Base-by-base conservation (phyloP, 1,140 invertebrate species). In the Drosophila dunni region DNA sequence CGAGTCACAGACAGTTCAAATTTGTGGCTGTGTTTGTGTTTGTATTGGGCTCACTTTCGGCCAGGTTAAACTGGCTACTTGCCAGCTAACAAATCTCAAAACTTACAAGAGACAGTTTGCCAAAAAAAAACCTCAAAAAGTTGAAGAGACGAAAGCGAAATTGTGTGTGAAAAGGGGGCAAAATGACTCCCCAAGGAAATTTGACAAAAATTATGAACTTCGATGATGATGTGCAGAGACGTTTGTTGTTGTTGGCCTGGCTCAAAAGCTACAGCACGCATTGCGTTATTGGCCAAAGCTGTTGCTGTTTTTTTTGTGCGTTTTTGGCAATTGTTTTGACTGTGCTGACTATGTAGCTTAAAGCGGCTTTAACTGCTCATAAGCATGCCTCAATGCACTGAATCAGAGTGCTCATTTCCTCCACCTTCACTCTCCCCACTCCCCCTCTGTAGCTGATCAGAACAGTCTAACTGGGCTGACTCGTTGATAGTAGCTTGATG, bases 341-440 rank as follows among this genome's bases (percentile, higher is more conserved):
- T 29, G 24, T 29, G 10, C 50, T 40, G 24, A 24, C 36, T 50
- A 48, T 54, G 17, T 36, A 58, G 74, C 77, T 79, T 79, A 73
- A 79, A 79, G 77, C 64, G 68, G 69, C 74, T 77, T 79, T 77
- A 71, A 73, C 63, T 77, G 68, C 58, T 68, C 74, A 68, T 60
- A 46, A 57, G 54, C 58, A 79, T 61, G 77, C 63, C 46, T 60
- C 61, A 61, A 54, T 75, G 60, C 46, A 66, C 71, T 34, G 11
- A 24, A 60, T 56, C 42, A 65, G 40, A 65, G 61, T 48, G 24
- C 24, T 29, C 24, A 29, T 36, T 5, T 11, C 9, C 17, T 13
- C 20, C 6, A 10, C 10, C 51, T 20, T 7, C 8, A 13, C 5
- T 33, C 15, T 34, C 5, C 33, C n/a, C n/a, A n/a, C n/a, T n/a